phyloP scores from a whole-genome alignment of 92 coral and sea anemone genomes.

The Palythoa caribaeorum region DNA sequence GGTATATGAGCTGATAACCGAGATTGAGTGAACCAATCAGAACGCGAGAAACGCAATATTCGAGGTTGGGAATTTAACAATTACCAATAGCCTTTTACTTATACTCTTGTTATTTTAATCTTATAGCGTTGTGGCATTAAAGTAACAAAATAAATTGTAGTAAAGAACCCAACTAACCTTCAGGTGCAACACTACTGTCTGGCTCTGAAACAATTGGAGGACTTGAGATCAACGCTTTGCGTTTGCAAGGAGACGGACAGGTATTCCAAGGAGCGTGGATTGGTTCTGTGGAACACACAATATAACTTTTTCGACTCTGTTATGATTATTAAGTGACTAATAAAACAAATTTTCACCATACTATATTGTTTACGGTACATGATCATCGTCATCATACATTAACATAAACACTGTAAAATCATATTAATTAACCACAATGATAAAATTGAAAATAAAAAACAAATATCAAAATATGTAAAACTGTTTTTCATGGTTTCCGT shows the following conservation, averaged over 20 bases:
- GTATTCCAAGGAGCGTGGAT: conserved; percentile 22
- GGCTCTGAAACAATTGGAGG: conserved; percentile 45
- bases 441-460: no score
- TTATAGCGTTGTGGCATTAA: background rate
- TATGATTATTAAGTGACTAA: background rate
- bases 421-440: no score
- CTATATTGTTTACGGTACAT: no score
- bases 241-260: conserved; percentile 32
- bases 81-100: background rate
- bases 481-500: no score
- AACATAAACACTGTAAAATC: no score
- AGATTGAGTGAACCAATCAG: no score
- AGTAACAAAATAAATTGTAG: background rate
- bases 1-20: no score
- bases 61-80: no score
- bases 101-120: background rate
- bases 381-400: no score
- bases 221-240: conserved; percentile 19
- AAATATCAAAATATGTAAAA: no score
- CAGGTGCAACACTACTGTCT: conserved; percentile 35
- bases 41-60: no score
- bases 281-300: conserved; percentile 11
- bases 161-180: conserved; percentile 1
- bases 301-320: background rate
- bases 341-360: no score